Evolutionary conservation across 2,113 vertebrate genomes (phyloP).

Genomic region (Trogon melanurus): DNA sequence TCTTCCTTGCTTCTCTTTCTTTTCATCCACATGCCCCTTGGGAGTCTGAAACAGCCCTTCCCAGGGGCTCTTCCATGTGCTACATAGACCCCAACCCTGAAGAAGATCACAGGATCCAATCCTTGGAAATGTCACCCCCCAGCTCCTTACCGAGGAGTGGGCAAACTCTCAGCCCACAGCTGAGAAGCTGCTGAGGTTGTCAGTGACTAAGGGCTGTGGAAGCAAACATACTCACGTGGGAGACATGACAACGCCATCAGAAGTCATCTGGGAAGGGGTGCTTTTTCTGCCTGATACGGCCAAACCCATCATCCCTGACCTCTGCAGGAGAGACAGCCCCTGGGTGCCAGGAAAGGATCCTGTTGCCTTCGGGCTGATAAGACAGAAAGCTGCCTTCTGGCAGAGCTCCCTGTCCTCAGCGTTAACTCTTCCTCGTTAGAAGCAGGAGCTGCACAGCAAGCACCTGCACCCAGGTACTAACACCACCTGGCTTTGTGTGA

Average conservation of each 20-base stretch:
- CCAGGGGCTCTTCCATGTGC: not conserved
- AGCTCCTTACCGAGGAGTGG: not conserved
- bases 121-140: not conserved
- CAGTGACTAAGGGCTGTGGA: not conserved
- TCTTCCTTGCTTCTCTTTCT: not conserved
- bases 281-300: conserved; percentile 61
- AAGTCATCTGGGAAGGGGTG: not conserved
- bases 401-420: not conserved
- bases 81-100: conserved; percentile 13
- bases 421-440: not conserved
- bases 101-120: not conserved
- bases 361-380: not conserved
- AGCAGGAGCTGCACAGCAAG: not conserved
- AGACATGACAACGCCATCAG: conserved; percentile 30
- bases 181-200: not conserved
- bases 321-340: not conserved
- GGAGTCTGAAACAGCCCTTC: not conserved
- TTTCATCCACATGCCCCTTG: not conserved
- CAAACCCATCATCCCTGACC: conserved; percentile 38
- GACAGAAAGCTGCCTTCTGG: not conserved
- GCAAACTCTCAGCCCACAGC: not conserved
- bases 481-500: not conserved
- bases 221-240: conserved; percentile 51
- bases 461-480: not conserved
- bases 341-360: not conserved